A percentile compares a stretch with the other conserved stretches of the same genome.
Conservation (phyloP, 2,797 vertebrate species). For the Rhyacichthys aspro region DNA sequence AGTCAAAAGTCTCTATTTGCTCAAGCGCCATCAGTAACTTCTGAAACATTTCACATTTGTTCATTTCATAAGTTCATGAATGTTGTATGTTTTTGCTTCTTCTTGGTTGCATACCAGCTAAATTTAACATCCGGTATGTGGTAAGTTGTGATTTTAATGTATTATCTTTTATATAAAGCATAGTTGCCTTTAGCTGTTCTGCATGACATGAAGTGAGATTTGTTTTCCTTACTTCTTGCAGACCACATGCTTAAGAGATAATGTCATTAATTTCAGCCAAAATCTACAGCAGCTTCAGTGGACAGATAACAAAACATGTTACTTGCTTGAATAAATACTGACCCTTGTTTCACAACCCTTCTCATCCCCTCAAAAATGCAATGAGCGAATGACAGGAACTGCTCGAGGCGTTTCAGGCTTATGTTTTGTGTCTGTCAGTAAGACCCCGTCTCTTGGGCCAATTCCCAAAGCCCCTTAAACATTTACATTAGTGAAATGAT, state of each 20-base stretch:
- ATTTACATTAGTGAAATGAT: neutral
- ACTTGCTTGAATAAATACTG: neutral
- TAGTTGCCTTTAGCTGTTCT: neutral
- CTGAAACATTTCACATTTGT: neutral
- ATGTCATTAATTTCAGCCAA: neutral
- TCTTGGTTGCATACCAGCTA: neutral
- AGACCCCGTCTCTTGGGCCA: constrained; percentile 2
- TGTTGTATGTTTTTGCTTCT: constrained; percentile 1
- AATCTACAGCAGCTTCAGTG: neutral
- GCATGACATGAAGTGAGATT: neutral
- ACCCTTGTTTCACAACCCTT: neutral
- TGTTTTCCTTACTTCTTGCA: neutral
- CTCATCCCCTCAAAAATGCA: neutral
- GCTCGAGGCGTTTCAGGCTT: neutral
- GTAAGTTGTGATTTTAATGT: neutral
- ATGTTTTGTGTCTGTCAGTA: constrained; percentile 5
- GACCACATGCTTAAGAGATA: neutral
- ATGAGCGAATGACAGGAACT: neutral
- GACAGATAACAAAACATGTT: neutral
- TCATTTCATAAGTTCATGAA: neutral
- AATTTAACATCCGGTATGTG: constrained; percentile 21
- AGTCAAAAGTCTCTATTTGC: too few relatives aligned
- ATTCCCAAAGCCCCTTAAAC: neutral
- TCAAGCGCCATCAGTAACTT: too few relatives aligned
- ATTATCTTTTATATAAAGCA: neutral